phyloP scores from a whole-genome alignment of 2,113 vertebrate species.

The Phasianus colchicus region DNA sequence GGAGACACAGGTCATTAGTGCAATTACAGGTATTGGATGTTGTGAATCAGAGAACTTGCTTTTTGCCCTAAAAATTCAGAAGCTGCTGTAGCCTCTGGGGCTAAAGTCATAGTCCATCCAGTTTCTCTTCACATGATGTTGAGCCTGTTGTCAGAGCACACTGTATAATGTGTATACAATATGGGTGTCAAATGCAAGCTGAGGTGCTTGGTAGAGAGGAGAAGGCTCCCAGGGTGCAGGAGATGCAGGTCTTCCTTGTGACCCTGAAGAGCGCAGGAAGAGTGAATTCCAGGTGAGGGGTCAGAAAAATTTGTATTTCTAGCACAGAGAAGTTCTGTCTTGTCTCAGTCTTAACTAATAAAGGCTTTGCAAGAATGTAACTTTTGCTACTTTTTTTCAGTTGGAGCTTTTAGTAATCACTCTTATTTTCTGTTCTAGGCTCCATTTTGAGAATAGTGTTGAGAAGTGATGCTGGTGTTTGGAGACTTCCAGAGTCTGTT shows the following conservation, averaged over 20 bases:
- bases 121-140: neutral
- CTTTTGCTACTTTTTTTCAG: neutral
- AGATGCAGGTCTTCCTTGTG: neutral
- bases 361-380: neutral
- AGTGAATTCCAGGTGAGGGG: rapidly evolving
- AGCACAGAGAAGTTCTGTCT: neutral
- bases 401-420: neutral
- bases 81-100: neutral
- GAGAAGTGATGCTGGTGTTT: neutral
- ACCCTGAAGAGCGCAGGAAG: neutral
- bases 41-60: neutral
- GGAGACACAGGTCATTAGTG: neutral
- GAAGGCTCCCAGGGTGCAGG: neutral
- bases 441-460: neutral
- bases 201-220: neutral
- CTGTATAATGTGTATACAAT: neutral
- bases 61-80: neutral
- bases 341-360: neutral
- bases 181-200: neutral
- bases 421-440: neutral
- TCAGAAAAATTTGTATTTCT: neutral
- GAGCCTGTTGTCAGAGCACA: neutral
- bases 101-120: neutral
- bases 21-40: neutral
- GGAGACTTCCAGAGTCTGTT: neutral